phyloP scores from a whole-genome alignment of 2,888 invertebrate species.

The Hoplodrina blanda region DNA sequence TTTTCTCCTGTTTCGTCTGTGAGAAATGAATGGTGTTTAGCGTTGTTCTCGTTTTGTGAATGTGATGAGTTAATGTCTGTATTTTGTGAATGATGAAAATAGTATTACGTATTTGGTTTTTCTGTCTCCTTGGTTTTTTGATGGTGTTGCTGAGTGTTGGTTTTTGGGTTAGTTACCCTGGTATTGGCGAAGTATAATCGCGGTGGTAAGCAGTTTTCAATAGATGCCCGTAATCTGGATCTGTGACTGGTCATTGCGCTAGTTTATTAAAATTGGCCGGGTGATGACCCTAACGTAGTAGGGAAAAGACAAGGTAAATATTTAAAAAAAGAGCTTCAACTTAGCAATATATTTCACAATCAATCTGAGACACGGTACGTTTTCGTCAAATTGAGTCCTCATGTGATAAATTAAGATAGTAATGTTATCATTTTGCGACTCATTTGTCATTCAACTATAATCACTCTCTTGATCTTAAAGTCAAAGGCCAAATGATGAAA shows the following conservation, averaged over 20 bases:
- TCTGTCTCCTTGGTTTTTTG: neutral
- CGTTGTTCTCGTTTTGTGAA: constrained; percentile 5
- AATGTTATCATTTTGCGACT: neutral
- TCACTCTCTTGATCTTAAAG: neutral
- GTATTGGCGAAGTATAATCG: neutral
- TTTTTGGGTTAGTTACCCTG: neutral
- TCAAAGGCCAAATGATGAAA: neutral
- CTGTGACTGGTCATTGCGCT: too few species aligned
- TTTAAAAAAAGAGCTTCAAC: too few species aligned
- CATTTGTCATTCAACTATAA: constrained; percentile 10
- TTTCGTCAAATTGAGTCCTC: constrained; percentile 6
- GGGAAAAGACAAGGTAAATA: too few species aligned
- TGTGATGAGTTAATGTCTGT: neutral
- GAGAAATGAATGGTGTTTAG: constrained; percentile 7
- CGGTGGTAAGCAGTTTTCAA: neutral
- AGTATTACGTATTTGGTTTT: neutral
- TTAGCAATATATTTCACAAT: too few species aligned
- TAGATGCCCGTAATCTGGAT: neutral
- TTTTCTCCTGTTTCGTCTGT: constrained; percentile 3
- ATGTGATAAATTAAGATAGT: constrained; percentile 17
- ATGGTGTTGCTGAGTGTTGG: neutral
- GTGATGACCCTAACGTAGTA: too few species aligned
- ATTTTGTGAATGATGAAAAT: neutral
- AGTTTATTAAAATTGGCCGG: too few species aligned
- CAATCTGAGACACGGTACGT: neutral